Percentiles rank a stretch among this genome's conserved stretches.
Conservation (phyloP, 1,140 invertebrate species). For the Episyrphus balteatus region DNA sequence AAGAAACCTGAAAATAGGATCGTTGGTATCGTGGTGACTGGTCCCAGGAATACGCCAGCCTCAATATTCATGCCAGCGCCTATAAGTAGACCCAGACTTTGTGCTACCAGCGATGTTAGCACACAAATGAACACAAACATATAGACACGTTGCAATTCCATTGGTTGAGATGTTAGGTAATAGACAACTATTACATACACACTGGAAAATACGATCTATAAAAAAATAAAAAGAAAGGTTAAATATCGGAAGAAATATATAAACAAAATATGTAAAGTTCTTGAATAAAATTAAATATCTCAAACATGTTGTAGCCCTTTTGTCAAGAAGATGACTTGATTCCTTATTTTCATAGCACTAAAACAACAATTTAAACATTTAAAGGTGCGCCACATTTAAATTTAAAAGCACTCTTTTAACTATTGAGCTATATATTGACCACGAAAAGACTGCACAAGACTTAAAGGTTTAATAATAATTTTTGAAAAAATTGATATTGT, state of each 20-base stretch:
- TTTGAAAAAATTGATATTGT: too few relatives aligned
- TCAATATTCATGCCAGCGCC: conserved; percentile 82
- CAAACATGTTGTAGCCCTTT: background rate
- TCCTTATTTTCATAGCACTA: too few relatives aligned
- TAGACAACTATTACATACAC: conserved; percentile 89
- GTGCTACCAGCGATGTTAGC: conserved; percentile 80
- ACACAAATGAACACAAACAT: conserved; percentile 83
- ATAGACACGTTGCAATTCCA: conserved; percentile 70
- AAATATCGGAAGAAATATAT: background rate
- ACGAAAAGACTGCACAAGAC: too few relatives aligned
- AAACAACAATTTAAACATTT: too few relatives aligned
- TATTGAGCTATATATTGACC: too few relatives aligned
- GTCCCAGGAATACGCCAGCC: conserved; percentile 84
- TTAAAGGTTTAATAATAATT: too few relatives aligned
- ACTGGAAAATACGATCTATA: conserved; percentile 75
- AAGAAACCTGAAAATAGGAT: conserved; percentile 90
- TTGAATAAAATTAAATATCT: background rate
- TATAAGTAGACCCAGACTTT: conserved; percentile 84
- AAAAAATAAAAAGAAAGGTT: conserved; percentile 3
- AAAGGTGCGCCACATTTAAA: too few relatives aligned
- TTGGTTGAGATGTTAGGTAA: conserved; percentile 88
- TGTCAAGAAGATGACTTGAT: too few relatives aligned
- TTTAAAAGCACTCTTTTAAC: too few relatives aligned
- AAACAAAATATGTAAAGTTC: background rate
- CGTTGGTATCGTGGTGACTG: conserved; percentile 81